These are phyloP conservation scores for Steatocranus sp. DNA, from an alignment of 2,797 vertebrate species.

Conservation along the genomic window DNA sequence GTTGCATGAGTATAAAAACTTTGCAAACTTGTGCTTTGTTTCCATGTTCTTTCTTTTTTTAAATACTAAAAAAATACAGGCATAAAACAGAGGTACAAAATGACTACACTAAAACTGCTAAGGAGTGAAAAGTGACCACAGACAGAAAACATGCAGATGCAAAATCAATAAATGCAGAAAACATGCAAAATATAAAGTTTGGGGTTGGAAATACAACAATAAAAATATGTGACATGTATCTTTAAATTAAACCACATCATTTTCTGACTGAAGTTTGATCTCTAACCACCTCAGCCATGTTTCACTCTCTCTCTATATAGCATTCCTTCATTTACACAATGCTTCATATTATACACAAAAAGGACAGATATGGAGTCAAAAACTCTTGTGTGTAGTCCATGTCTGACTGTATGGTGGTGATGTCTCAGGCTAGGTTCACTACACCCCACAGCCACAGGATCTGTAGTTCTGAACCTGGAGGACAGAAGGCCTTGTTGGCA, in stretches of 20 bases:
- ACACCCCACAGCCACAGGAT: conserved; percentile 58
- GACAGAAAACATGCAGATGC: background rate
- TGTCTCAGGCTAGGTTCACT: conserved; percentile 86
- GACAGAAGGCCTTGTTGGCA: conserved; percentile 80
- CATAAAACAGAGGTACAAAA: background rate
- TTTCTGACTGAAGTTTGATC: background rate
- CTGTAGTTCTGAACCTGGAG: conserved; percentile 59
- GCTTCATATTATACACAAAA: background rate
- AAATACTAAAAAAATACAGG: background rate
- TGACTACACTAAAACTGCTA: background rate
- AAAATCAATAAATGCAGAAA: background rate
- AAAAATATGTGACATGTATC: background rate
- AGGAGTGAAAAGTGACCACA: background rate
- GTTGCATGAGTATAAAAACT: background rate
- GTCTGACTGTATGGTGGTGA: conserved; percentile 83
- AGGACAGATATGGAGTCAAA: background rate
- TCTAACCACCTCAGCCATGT: background rate
- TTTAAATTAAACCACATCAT: background rate
- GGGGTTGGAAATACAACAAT: background rate
- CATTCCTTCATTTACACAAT: conserved; percentile 27
- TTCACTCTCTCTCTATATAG: background rate
- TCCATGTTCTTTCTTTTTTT: background rate
- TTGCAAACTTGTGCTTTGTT: background rate
- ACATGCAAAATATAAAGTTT: background rate
- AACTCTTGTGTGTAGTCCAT: conserved; percentile 88